Evolutionary conservation across 2,888 invertebrate genomes (phyloP), one percentile per base, ranked within the genome.

Genomic region (Fragum sueziense): DNA sequence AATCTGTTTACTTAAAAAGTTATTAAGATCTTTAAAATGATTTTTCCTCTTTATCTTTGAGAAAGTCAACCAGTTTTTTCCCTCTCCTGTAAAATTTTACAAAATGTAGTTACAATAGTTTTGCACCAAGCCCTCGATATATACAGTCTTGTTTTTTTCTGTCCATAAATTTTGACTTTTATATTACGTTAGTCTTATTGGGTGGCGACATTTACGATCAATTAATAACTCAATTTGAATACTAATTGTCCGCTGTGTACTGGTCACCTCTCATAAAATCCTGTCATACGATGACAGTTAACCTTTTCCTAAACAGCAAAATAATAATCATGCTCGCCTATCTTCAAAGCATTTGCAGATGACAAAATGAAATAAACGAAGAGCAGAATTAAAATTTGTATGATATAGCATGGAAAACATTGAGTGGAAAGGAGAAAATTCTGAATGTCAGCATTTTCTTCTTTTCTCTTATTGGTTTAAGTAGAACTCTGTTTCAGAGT

Each of bases 171-270:
- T 41, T 41, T 41, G 65, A 65, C 65, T 65, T 65, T 65, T 65
- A 65, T 65, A 65, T 41, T 7, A 27, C 47, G 9, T 14, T 9
- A 41, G 65, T 17, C 41, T 34, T 22, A 65, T 41, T 65, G 33
- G 65, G 41, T 65, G 7, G 41, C 25, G 65, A 65, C 65, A 65
- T 65, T 65, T 65, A 65, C n/a, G 41, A 65, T 27, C 65, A 41
- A 65, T 41, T 65, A 65, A 65, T 65, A 37, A 65, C 65, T 65
- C 65, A 65, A 65, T 65, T 65, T 65, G 41, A 33, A 65, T 65
- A 41, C 65, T 65, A 65, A 65, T 41, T 62, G 62, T 34, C 62
- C 62, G 29, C n/a, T 62, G 14, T 62, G 62, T 65, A 65, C 41
- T 14, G 65, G 65, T 65, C 65, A 65, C 37, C 65, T 65, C 65